Percentiles rank a stretch among this genome's conserved stretches.
These are phyloP conservation scores for Lytechinus variegatus DNA, from an alignment of 35 echinoderm and acorn worm genomes.

Conservation along the genomic window DNA sequence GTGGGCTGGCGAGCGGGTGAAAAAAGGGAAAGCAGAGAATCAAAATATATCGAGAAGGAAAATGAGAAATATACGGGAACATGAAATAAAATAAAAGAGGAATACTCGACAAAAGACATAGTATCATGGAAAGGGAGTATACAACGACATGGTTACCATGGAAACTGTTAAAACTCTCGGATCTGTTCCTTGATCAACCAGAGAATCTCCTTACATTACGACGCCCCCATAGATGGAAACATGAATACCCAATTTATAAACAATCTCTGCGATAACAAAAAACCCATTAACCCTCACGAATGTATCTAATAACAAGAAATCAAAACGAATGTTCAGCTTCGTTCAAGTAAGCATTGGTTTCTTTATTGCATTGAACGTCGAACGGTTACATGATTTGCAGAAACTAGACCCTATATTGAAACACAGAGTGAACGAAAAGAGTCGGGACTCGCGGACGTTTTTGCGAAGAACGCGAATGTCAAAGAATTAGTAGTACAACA, in stretches of 20 bases:
- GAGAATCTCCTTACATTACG: background rate
- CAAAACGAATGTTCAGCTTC: background rate
- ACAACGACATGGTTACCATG: background rate
- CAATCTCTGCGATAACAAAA: background rate
- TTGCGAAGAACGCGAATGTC: no score
- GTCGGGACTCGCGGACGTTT: no score
- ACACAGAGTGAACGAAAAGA: no score
- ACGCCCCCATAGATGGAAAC: background rate
- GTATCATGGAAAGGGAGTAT: background rate
- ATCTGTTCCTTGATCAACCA: background rate
- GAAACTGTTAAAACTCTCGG: background rate
- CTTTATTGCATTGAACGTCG: no score
- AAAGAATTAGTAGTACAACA: no score
- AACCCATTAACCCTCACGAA: background rate
- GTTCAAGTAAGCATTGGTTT: no score
- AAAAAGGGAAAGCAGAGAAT: background rate
- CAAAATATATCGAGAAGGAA: background rate
- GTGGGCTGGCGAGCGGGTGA: no score
- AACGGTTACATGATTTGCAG: no score
- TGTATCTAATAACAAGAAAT: background rate
- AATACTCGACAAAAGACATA: background rate
- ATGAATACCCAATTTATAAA: background rate
- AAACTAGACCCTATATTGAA: no score
- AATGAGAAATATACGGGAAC: background rate
- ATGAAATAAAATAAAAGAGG: background rate